Evolutionary conservation across 2,888 invertebrate species (phyloP), one percentile per base, ranked within the genome.

Genomic region (Nomada ferruginata): DNA sequence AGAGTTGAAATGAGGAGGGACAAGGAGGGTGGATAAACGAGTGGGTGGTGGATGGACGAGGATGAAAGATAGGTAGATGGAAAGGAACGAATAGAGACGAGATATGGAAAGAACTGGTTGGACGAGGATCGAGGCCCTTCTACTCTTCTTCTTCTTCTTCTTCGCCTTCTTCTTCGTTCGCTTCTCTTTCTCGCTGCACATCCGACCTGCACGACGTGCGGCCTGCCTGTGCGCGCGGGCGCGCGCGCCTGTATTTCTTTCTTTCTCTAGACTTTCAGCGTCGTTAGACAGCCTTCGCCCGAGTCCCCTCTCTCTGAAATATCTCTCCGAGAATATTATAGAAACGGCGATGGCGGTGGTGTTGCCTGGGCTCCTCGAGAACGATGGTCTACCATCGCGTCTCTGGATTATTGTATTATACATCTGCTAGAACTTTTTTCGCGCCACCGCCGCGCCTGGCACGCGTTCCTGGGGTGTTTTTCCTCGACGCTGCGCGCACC

Each of bases 241-340:
- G 75, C 74, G 63, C 18, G 3, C 23, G 29, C 23, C 26, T 77
- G 76, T 55, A 74, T 66, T 78, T 82, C 85, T 85, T 78, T 82
- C 85, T 71, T 78, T 76, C 85, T 82, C 82, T 82, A 57, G 75
- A 78, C 84, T 83, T 72, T 76, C 75, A 69, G 79, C 84, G 76
- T 82, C 84, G 85, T 85, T 84, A 82, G 86, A 86, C 86, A 79
- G 80, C 80, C 82, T 79, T 85, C 85, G 85, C 76, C 83, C 66
- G 75, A 85, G 87, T 84, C 88, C 82, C 86, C 88, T 36, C 90
- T 89, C 90, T 88, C 90, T 88, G 90, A 91, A 91, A 92, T 92
- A 91, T 91, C 90, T 91, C 92, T 87, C 91, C 88, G 89, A 90
- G 91, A 91, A 92, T 92, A 92, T 92, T 91, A 91, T 92, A 91